Evolutionary conservation across 2,113 vertebrate species (phyloP), one percentile per base, ranked within the genome.

Genomic region (Oxyruncus cristatus): DNA sequence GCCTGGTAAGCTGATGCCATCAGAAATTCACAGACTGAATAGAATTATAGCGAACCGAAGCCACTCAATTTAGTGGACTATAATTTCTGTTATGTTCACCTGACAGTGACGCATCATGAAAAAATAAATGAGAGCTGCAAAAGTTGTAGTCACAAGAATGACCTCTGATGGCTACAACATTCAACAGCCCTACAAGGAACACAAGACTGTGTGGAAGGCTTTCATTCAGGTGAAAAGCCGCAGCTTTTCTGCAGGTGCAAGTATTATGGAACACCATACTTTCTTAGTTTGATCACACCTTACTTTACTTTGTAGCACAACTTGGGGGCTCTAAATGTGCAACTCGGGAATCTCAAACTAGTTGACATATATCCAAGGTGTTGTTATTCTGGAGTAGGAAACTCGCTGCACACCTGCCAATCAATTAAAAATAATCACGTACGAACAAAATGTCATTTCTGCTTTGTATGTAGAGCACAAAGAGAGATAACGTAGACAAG

Each of bases 341-440:
- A 75, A 44, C 14, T 68, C 30, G 2, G 27, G 17, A 39, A 72
- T 75, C 61, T 49, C 61, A 47, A 78, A 23, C n/a, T 22, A 44
- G 37, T 56, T 85, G 50, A 66, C 3, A 3, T 11, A 30, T 39
- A 67, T 8, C 27, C 20, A 85, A 78, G 33, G 27, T 0, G 0
- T 32, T 70, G 30, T 66, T 50, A 56, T 37, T 76, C 53, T 41
- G 44, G 23, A 79, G 17, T 4, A 61, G 8, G 12, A 65, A 65
- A 27, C 56, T 65, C 32, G 44, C 5, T 33, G 49, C 53, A 50
- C 0, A 2, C 55, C 68, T 59, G 63, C 11, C 56, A 80, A 71
- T 33, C 77, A 66, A 61, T 37, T 66, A 49, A 74, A 74, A 93
- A 23, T 18, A 67, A 56, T 21, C 9, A 46, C 0, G 0, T 27